Evolutionary conservation across 2,888 invertebrate species (phyloP), one percentile per base, ranked within the genome.

Genomic region (Microdon myrmicae): DNA sequence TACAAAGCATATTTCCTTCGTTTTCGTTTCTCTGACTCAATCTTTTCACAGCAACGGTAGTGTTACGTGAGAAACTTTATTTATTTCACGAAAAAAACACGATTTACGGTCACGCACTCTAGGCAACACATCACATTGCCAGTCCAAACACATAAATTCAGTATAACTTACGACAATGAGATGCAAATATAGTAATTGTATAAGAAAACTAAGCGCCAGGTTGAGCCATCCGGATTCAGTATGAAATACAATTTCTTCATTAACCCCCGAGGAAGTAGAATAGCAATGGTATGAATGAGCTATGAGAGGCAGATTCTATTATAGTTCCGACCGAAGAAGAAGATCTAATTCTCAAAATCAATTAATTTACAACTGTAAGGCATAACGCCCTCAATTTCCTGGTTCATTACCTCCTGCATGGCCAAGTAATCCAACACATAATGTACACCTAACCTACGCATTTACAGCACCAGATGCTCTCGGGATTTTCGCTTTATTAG

Each of bases 31-130:
- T n/a, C n/a, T n/a, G n/a, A n/a, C n/a, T n/a, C n/a, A n/a, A n/a
- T n/a, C n/a, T n/a, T n/a, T n/a, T n/a, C n/a, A n/a, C n/a, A n/a
- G n/a, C 41, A 32, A 39, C 38, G 34, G 49, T 38, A 48, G 32
- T 26, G 41, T 39, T 49, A 19, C 39, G 49, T 49, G 49, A 31
- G 49, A 49, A 39, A 14, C 39, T 25, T n/a, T 13, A 19, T 13
- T 39, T 49, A 49, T 13, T 26, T 49, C 25, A 39, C 13, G 7
- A 13, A 34, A 32, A 13, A 14, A 28, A 39, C 17, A 16, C 25
- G 20, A 32, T 23, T 32, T 39, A 39, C 20, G 45, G 20, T 12
- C 49, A 39, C 49, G 49, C 39, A 49, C 4, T 10, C 3, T 19
- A 9, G 19, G 22, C 14, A 37, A 19, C 47, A 35, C 9, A 37